Conservation (phyloP, 2,888 invertebrate genomes). For the Amphipoea lucens region DNA sequence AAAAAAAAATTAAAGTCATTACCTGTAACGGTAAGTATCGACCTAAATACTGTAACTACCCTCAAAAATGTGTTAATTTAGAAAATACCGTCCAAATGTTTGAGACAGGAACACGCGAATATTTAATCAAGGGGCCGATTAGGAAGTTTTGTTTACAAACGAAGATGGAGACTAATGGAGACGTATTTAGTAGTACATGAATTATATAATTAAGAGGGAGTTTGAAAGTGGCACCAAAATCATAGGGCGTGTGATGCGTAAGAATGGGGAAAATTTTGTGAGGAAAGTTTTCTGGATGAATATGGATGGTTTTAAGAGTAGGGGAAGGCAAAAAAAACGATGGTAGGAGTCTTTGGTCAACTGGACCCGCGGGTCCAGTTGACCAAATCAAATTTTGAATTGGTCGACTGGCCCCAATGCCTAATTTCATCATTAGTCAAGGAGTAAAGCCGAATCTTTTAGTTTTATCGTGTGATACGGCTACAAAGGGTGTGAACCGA, state of each 20-base stretch:
- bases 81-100: slow-evolving; percentile 45
- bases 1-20: slow-evolving; percentile 44
- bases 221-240: background rate
- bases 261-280: background rate
- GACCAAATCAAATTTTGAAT: too few species aligned
- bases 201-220: background rate
- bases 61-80: slow-evolving; percentile 50
- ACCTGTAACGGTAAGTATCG: slow-evolving; percentile 47
- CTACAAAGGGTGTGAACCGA: too few species aligned
- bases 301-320: background rate
- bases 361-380: too few species aligned
- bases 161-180: slow-evolving; percentile 2
- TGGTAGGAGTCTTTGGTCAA: too few species aligned
- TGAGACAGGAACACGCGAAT: slow-evolving; percentile 73
- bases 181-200: slow-evolving; percentile 1
- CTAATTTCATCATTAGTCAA: too few species aligned
- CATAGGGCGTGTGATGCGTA: too few species aligned
- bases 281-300: background rate
- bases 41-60: slow-evolving; percentile 57
- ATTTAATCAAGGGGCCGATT: slow-evolving; percentile 73
- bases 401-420: too few species aligned
- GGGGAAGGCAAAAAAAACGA: background rate
- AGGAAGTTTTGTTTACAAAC: slow-evolving; percentile 34
- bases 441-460: too few species aligned
- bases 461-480: too few species aligned